Evolutionary conservation across 1,140 invertebrate genomes (phyloP), one percentile per base, ranked within the genome.

Genomic region (Neodiprion fabricii): DNA sequence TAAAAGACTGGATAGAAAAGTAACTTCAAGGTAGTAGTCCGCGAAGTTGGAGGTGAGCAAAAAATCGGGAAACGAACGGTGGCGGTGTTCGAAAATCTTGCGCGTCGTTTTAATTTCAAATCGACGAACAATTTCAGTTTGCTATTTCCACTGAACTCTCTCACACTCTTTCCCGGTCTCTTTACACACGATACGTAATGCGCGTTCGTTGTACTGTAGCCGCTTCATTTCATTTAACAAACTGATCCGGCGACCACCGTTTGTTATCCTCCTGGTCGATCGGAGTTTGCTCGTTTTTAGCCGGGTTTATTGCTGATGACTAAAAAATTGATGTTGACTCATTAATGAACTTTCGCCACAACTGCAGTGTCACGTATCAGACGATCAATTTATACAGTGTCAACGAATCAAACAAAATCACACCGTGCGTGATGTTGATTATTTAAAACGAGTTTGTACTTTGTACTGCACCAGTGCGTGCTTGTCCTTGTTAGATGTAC

Each of bases 181-280:
- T 68, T 17, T 28, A 49, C 28, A 65, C 72, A 75, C 80, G 72
- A 76, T 69, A 76, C 77, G 80, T 81, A 81, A 84, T 83, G 82
- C 78, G 81, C 83, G 83, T 84, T 84, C 82, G 82, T 84, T 84
- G 83, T 84, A 83, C 28, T 40, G 28, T 61, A 61, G 83, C 79
- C 81, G 83, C 83, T 83, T 84, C 83, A 82, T 84, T 84, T 84
- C 82, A 84, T 83, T 84, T 84, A 84, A 84, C 83, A 82, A 79
- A 82, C 81, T 81, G 75, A 76, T 61, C 53, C 9, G 53, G 11
- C 53, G 5, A 17, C 53, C n/a, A 9, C 53, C 53, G 53, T 61
- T 61, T 17, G 53, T 61, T 61, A 61, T 61, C 53, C 53, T 17
- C 3, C 53, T 61, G 53, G 53, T 61, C 53, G 4, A 61, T 61